Base-by-base conservation (phyloP, 1,140 invertebrate species). In the Adelges cooleyi region DNA sequence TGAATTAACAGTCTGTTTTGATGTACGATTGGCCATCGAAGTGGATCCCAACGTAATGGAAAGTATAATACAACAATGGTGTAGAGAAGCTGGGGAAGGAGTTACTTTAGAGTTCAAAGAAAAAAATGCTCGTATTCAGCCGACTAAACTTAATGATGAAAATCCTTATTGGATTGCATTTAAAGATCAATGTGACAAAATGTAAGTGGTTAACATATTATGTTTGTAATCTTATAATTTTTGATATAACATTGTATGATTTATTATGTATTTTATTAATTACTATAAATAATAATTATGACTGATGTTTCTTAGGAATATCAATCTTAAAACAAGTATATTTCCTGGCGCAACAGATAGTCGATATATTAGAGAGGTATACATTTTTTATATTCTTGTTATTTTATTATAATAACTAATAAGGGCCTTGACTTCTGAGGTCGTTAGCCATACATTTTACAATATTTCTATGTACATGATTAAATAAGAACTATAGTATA, bases 151-250 rank as follows among this genome's bases (percentile, higher is more conserved):
- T 0, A 82, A 89, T 53, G 71, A 79, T 1, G 80, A 73, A 1
- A 90, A 94, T 77, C 79, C 81, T 1, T 95, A 81, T 76, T 96
- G 92, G 91, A 68, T 81, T 15, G 84, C 88, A 1, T 92, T 96
- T 69, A 85, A 84, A 71, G 52, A 54, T 2, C 48, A 50, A 50
- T 59, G 42, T 56, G 53, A 67, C 22, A 67, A 67, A 67, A 67
- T 67, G 56, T 67, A 50, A 54, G 59, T 54, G 29, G n/a, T n/a
- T n/a, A n/a, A n/a, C n/a, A n/a, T n/a, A n/a, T n/a, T n/a, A n/a
- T n/a, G n/a, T n/a, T n/a, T n/a, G n/a, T n/a, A n/a, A n/a, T n/a
- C n/a, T n/a, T n/a, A n/a, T n/a, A n/a, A n/a, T n/a, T n/a, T n/a
- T n/a, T n/a, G n/a, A n/a, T n/a, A n/a, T n/a, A n/a, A n/a, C n/a